phyloP scores from a whole-genome alignment of 2,113 vertebrate genomes.

The Ctenodactylus gundi region DNA sequence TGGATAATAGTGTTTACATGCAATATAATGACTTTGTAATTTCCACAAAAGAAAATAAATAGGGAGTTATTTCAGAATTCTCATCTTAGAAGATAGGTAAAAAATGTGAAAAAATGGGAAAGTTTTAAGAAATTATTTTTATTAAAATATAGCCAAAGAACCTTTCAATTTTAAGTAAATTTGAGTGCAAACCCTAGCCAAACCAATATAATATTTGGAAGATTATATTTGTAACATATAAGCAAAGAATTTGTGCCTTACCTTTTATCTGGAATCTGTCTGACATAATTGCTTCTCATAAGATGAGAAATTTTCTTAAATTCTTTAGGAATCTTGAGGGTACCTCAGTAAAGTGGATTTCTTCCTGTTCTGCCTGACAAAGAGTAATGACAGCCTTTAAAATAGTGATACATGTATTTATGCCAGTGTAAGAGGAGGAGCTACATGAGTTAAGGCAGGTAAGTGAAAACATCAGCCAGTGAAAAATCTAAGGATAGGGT shows the following conservation, averaged over 20 bases:
- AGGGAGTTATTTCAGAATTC: conserved; percentile 27
- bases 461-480: conserved; percentile 20
- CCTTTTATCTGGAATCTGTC: conserved; percentile 53
- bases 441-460: conserved; percentile 24
- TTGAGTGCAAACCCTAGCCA: background rate
- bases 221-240: conserved; percentile 10
- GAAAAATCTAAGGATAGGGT: conserved; percentile 14
- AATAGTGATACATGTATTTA: conserved; percentile 38
- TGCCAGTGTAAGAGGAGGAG: conserved; percentile 40
- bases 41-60: conserved; percentile 9
- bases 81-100: conserved; percentile 11
- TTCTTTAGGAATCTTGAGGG: conserved; percentile 29
- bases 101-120: background rate
- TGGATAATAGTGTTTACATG: background rate
- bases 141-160: conserved; percentile 34
- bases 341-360: conserved; percentile 22
- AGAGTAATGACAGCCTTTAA: conserved; percentile 45
- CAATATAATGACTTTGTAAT: background rate
- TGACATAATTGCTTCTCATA: background rate
- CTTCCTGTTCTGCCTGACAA: conserved; percentile 57
- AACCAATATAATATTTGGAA: conserved; percentile 17
- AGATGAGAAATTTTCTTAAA: conserved; percentile 21
- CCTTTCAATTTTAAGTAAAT: conserved; percentile 46
- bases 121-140: too few relatives aligned
- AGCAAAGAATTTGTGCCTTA: conserved; percentile 18